Percentiles rank a stretch among this genome's conserved stretches.
Conservation (phyloP, 2,888 invertebrate genomes). For the Fragum whitleyi region DNA sequence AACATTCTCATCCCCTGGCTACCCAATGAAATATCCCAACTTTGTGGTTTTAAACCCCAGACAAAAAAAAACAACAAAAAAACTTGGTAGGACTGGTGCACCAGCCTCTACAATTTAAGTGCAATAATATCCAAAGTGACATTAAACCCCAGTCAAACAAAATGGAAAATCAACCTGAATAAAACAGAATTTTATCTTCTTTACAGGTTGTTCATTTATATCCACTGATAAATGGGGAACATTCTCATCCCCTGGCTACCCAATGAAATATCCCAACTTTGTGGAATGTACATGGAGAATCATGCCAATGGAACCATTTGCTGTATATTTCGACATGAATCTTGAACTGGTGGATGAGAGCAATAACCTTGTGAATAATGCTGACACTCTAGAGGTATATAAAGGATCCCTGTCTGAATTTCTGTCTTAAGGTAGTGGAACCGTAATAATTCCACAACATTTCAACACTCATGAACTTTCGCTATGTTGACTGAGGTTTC, state of each 20-base stretch:
- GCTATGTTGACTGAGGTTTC: too few species aligned
- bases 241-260: conserved; percentile 72
- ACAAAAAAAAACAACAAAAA: too few species aligned
- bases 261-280: conserved; percentile 62
- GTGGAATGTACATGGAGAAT: conserved; percentile 64
- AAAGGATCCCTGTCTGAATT: conserved; percentile 1
- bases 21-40: conserved; percentile 62
- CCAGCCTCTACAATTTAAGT: too few species aligned
- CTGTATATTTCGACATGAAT: conserved; percentile 53
- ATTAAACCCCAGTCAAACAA: too few species aligned
- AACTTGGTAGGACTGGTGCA: too few species aligned
- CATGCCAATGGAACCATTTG: conserved; percentile 48
- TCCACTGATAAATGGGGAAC: conserved; percentile 62
- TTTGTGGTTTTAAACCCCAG: too few species aligned
- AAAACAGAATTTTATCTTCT: not conserved
- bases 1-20: conserved; percentile 72
- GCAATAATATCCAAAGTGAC: too few species aligned
- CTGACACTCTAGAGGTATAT: conserved; percentile 64
- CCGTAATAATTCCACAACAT: too few species aligned
- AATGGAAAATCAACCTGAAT: too few species aligned
- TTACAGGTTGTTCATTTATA: conserved; percentile 66
- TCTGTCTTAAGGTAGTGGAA: too few species aligned
- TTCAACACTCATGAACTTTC: too few species aligned
- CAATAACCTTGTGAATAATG: conserved; percentile 33
- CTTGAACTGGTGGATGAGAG: conserved; percentile 29